Percentiles rank a stretch among this genome's conserved stretches.
Conservation (phyloP, 1,140 invertebrate species). For the Orchestia grillus region DNA sequence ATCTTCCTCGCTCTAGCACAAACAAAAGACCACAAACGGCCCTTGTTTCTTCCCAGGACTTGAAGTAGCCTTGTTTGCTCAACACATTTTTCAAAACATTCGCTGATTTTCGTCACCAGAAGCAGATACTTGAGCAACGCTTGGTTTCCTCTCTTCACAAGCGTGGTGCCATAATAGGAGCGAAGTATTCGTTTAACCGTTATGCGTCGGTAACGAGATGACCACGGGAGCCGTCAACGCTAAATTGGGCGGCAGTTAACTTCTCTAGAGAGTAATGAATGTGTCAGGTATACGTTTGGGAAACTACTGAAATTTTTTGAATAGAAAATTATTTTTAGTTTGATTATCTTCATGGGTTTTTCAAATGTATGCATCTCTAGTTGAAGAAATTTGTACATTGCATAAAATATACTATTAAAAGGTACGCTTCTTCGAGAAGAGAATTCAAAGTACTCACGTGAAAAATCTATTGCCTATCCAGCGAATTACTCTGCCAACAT, state of each 20-base stretch:
- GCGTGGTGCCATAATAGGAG: not conserved
- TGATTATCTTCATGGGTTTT: too few relatives aligned
- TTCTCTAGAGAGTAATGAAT: not conserved
- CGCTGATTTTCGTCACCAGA: not conserved
- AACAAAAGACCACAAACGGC: conserved; percentile 23
- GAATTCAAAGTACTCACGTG: too few relatives aligned
- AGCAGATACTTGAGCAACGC: not conserved
- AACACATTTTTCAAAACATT: conserved; percentile 16
- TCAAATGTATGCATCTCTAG: too few relatives aligned
- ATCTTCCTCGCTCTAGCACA: not conserved
- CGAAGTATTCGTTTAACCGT: conserved; percentile 1
- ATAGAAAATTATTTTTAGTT: not conserved
- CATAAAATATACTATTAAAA: too few relatives aligned
- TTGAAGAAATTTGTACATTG: too few relatives aligned
- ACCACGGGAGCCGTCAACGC: too few relatives aligned
- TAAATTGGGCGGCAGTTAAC: too few relatives aligned
- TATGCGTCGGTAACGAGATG: not conserved
- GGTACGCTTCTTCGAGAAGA: too few relatives aligned
- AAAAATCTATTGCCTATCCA: too few relatives aligned
- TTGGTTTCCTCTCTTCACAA: not conserved
- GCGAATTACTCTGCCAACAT: too few relatives aligned
- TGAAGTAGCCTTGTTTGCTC: not conserved
- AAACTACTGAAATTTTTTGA: not conserved
- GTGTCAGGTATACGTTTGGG: not conserved
- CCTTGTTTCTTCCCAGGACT: not conserved